Evolutionary conservation across 2,113 vertebrate species (phyloP).

Genomic region (Hepsetus odoe): DNA sequence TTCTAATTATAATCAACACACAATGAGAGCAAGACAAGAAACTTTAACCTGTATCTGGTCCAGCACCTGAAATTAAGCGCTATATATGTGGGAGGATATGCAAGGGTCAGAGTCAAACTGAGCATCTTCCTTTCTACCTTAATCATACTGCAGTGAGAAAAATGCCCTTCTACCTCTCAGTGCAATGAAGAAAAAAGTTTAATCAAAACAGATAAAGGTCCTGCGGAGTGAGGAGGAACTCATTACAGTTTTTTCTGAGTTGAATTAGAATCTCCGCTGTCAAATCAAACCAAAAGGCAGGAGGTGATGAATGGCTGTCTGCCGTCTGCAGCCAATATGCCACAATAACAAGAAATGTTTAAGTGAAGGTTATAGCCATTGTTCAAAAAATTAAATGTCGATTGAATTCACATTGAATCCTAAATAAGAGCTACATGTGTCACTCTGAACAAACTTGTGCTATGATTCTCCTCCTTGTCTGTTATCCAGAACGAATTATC

Average conservation of each 20-base stretch:
- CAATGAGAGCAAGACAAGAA: constrained; percentile 39
- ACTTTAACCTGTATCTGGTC: constrained; percentile 42
- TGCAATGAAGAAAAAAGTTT: constrained; percentile 36
- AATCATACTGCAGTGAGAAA: constrained; percentile 37
- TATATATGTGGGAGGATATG: constrained; percentile 45
- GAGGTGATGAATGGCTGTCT: neutral
- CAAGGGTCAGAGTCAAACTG: constrained; percentile 45
- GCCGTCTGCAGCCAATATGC: neutral
- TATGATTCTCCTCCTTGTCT: neutral
- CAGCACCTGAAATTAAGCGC: constrained; percentile 26
- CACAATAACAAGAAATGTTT: neutral
- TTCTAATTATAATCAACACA: constrained; percentile 44
- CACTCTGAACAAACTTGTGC: neutral
- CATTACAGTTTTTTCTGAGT: neutral
- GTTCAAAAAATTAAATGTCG: neutral
- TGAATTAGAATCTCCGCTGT: constrained; percentile 7
- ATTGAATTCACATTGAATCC: neutral
- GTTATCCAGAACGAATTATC: too few species aligned
- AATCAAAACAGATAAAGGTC: constrained; percentile 52
- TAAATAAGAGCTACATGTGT: too few species aligned
- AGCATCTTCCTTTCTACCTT: constrained; percentile 40
- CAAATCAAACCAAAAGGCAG: constrained; percentile 2
- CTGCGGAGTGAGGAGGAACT: constrained; percentile 8
- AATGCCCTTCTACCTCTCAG: constrained; percentile 37
- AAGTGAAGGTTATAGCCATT: neutral